Base-by-base conservation (phyloP, 2,888 invertebrate genomes). In the Anaspis maculata region DNA sequence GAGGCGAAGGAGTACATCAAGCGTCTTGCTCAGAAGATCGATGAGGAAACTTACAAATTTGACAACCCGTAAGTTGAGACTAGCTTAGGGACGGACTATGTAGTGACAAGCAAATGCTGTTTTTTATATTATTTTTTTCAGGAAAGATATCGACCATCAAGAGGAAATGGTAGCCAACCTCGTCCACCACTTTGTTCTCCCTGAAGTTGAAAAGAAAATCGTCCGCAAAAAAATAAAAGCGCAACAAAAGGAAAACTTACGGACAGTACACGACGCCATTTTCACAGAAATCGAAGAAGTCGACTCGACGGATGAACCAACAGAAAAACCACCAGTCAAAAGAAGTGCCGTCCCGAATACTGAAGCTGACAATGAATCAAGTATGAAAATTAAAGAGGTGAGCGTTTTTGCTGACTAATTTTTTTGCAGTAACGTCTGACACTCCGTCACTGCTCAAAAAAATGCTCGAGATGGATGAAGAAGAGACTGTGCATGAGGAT, bases 151-250 rank as follows among this genome's bases (percentile, higher is more conserved):
- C 21, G 11, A n/a, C 15, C 34, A 45, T 1, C 70, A 72, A 32
- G 67, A 73, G 50, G 74, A 75, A 54, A 31, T 70, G 26, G 69
- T 76, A 1, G 73, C 75, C 0, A 71, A 74, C 44, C 43, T 77
- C 45, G 71, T 77, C 1, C 74, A 76, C 30, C 72, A 75, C 47
- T 75, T 74, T 56, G 57, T 76, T 0, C 50, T 77, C 16, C 75
- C 76, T 0, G 71, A 73, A 43, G 69, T 73, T 0, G 67, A 72
- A 45, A 68, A 69, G 25, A 46, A 57, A 15, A 48, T 69, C 2
- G 59, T 64, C 1, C 55, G 68, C 11, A 51, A 64, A 27, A 59
- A 57, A 39, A 60, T 68, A 32, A 56, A 52, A 19, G 37, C 57
- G 6, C 56, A 56, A 30, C 68, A 71, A 41, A 57, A 59, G 28